Conservation (phyloP, 2,888 invertebrate genomes). For the Ellobium chinense region DNA sequence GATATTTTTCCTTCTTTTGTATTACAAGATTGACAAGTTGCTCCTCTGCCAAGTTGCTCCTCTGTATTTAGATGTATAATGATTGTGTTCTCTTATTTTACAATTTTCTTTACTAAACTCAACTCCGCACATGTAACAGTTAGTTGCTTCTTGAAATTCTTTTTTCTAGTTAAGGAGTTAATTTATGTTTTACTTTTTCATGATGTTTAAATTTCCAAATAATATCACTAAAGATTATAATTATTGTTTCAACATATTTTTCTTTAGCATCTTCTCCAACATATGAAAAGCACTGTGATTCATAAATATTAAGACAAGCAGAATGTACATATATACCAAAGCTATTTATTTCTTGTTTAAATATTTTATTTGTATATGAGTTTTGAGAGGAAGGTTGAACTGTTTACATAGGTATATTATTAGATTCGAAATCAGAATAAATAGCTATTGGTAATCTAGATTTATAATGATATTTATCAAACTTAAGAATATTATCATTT, state of each 20-base stretch:
- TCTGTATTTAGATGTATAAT: constrained; percentile 16
- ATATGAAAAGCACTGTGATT: background rate
- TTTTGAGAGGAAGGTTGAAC: background rate
- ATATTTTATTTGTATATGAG: background rate
- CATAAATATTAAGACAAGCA: background rate
- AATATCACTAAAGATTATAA: background rate
- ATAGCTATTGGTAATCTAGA: background rate
- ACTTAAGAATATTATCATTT: background rate
- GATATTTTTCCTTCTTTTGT: constrained; percentile 48
- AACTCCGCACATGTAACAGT: background rate
- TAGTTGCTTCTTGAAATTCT: background rate
- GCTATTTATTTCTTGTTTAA: constrained; percentile 5
- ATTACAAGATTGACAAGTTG: constrained; percentile 48
- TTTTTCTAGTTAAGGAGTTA: background rate
- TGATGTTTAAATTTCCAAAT: background rate
- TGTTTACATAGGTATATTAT: background rate
- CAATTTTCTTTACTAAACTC: background rate
- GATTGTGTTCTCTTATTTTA: constrained; percentile 38
- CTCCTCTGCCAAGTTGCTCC: too few species aligned
- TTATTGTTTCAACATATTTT: background rate
- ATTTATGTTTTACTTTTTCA: background rate
- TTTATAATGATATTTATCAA: constrained; percentile 11
- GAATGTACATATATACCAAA: constrained; percentile 16
- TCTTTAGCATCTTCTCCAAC: background rate
- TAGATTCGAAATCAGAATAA: constrained; percentile 5